These are phyloP conservation scores for Sinosuthora webbiana DNA, from an alignment of 2,113 vertebrate species.

Conservation along the genomic window DNA sequence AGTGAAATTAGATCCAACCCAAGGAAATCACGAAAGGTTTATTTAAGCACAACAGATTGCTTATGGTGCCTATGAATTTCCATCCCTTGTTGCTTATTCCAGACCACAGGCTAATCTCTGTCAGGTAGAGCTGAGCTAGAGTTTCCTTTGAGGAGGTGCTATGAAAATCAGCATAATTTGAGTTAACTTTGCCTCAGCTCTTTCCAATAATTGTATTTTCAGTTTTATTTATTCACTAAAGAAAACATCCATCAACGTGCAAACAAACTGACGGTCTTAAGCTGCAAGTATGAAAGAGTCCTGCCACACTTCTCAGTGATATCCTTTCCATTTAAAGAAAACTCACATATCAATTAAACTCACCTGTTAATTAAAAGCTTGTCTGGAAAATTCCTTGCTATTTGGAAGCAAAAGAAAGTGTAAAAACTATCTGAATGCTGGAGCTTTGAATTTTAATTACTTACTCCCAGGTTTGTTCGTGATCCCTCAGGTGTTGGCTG, in stretches of 20 bases:
- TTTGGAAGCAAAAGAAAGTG: conserved; percentile 72
- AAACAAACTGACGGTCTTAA: conserved; percentile 65
- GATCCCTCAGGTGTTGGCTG: conserved; percentile 67
- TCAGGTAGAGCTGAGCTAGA: rapidly evolving
- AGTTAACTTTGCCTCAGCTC: conserved; percentile 17
- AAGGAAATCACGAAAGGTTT: neutral
- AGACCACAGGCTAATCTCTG: neutral
- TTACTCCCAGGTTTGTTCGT: conserved; percentile 60
- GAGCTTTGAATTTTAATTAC: conserved; percentile 80
- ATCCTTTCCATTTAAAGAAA: conserved; percentile 63
- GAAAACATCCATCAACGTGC: conserved; percentile 41
- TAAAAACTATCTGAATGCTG: conserved; percentile 74
- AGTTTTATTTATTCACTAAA: conserved; percentile 49
- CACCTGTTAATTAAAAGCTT: conserved; percentile 81
- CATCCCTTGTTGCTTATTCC: neutral
- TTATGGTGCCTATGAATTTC: neutral
- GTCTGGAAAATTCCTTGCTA: conserved; percentile 72
- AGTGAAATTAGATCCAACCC: neutral
- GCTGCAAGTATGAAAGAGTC: conserved; percentile 16
- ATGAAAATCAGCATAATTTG: neutral
- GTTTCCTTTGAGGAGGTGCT: neutral
- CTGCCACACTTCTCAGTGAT: conserved; percentile 31
- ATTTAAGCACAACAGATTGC: neutral
- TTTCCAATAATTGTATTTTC: conserved; percentile 33
- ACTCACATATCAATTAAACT: conserved; percentile 76